Evolutionary conservation across 1,140 invertebrate genomes (phyloP), one percentile per base, ranked within the genome.

Genomic region (Vollenhovia emeryi): DNA sequence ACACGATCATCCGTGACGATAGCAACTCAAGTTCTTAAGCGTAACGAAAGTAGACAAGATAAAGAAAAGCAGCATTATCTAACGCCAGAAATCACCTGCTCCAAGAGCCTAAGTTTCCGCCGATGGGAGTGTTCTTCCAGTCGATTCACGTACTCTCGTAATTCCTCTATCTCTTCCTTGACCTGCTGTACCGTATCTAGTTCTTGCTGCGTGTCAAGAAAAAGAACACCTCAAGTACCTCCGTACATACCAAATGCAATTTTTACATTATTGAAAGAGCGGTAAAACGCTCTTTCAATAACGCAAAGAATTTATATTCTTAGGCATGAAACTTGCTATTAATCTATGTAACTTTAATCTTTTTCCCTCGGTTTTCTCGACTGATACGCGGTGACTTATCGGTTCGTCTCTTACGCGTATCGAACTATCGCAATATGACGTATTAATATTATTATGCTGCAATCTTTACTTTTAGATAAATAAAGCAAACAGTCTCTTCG

Each of bases 91-190:
- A 68, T 95, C 95, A 98, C 98, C 97, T 98, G 98, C 95, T 98
- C 97, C 85, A 98, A 96, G 88, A 98, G 96, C 92, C 97, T 96
- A 88, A 98, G 96, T 95, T 98, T 98, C 93, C 98, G 95, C 90
- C 97, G 96, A 94, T 98, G 97, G 82, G 97, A 97, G 94, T 98
- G 97, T 94, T 98, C 98, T 95, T 98, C 98, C 80, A 99, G 96
- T 89, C 98, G 96, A 94, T 98, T 98, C 83, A 98, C 98, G 94
- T 98, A 98, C 94, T 98, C 98, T 86, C 98, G 95, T 93, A 99
- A 95, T 94, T 98, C 98, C 94, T 98, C 98, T 91, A 98, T 98
- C 95, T 99, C 98, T 93, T 98, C 98, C 93, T 98, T 98, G 88
- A 98, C 98, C 94, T 98, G 97, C 95, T 98, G 98, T 88, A 98